Base-by-base conservation (phyloP, 2,113 vertebrate species). In the Dryoscopus gambensis region DNA sequence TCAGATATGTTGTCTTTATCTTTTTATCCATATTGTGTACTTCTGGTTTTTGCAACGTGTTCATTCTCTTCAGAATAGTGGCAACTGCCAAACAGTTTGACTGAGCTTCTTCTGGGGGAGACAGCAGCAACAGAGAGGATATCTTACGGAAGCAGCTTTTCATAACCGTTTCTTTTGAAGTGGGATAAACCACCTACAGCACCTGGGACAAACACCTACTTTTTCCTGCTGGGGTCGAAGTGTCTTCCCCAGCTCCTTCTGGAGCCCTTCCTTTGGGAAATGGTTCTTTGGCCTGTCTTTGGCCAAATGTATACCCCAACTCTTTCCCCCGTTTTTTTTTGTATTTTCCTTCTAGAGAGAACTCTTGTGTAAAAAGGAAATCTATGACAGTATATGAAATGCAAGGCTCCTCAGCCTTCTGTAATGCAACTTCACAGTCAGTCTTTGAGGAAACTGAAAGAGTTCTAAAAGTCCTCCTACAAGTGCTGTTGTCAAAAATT, bases 271-370 rank as follows among this genome's bases (percentile, higher is more conserved):
- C 8, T 40, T 74, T 62, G 19, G 3, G 2, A 74, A 60, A 24
- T 39, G 13, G 4, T 57, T 73, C 49, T 95, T 84, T 55, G 9
- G 9, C 27, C 39, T 47, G 16, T 59, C 17, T 68, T 62, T 71
- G 28, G 17, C 17, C 33, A 31, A 37, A 63, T 27, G 7, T 11
- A 4, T 57, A 53, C 22, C 4, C 30, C 18, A 52, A 2, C 5
- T 16, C 20, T 47, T 63, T 28, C 1, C 0, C 2, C 4, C 3
- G 2, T 0, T 8, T 67, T 8, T 67, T 56, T 35, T 28, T 2
- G 6, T 49, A 2, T n/a, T 21, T 67, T 87, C 6, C n/a, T 78
- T 84, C 37, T 78, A 55, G 19, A 50, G 25, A 49, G 6, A 77
- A 4, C 11, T 47, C 31, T 77, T 3, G 12, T 13, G 18, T 15